Conservation (phyloP, 2,797 vertebrate species). For the Holocentrus rufus region DNA sequence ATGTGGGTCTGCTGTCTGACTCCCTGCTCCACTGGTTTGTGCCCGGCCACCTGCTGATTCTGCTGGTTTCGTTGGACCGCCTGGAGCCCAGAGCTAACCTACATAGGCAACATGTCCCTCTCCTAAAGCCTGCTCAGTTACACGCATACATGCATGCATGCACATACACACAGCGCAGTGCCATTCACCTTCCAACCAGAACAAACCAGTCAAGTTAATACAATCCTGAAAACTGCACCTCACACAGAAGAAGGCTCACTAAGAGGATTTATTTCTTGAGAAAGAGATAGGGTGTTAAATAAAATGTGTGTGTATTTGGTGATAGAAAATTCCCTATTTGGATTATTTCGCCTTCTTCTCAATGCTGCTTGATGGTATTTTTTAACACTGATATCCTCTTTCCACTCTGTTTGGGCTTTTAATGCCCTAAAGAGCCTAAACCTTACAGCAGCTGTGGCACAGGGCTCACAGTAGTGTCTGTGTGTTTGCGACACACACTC, state of each 20-base stretch:
- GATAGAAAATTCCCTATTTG: constrained; percentile 75
- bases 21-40: constrained; percentile 66
- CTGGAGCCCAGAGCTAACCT: constrained; percentile 73
- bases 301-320: constrained; percentile 64
- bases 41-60: constrained; percentile 76
- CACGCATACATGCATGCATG: constrained; percentile 3
- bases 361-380: constrained; percentile 68
- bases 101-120: constrained; percentile 67
- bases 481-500: constrained; percentile 32
- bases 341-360: constrained; percentile 74
- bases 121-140: constrained; percentile 39
- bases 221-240: constrained; percentile 77
- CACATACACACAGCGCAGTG: constrained; percentile 27
- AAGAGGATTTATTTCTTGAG: constrained; percentile 81
- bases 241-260: constrained; percentile 70
- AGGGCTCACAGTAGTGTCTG: constrained; percentile 31
- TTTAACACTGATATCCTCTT: constrained; percentile 74
- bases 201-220: constrained; percentile 66
- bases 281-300: constrained; percentile 72
- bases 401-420: constrained; percentile 61
- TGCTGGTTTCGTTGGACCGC: constrained; percentile 70
- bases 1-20: constrained; percentile 72
- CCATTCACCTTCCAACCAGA: constrained; percentile 62
- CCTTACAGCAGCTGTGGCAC: constrained; percentile 54
- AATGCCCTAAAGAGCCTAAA: constrained; percentile 70